Evolutionary conservation across 1,140 invertebrate genomes (phyloP).

Genomic region (Drosophila subpulchrella): DNA sequence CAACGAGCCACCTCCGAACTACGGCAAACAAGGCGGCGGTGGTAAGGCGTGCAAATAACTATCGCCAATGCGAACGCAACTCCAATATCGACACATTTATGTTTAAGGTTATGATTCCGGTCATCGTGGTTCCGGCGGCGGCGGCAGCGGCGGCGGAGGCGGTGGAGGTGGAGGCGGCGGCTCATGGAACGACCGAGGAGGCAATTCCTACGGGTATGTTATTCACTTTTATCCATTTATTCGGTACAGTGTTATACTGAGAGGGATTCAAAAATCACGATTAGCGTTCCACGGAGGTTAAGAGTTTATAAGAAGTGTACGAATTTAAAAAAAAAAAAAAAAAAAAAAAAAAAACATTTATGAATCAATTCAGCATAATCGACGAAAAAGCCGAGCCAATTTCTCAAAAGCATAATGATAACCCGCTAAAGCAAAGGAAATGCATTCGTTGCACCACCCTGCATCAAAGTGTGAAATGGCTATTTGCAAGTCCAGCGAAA

Average conservation of each 20-base stretch:
- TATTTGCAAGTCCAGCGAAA: not conserved
- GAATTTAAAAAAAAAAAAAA: constrained; percentile 6
- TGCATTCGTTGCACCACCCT: not conserved
- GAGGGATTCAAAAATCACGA: constrained; percentile 5
- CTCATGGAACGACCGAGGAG: constrained; percentile 75
- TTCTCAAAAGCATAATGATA: not conserved
- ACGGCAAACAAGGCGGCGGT: constrained; percentile 67
- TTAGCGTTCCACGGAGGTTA: constrained; percentile 26
- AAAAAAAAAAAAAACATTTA: constrained; percentile 10
- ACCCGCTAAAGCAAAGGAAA: not conserved
- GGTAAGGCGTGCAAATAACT: constrained; percentile 51
- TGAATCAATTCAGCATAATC: constrained; percentile 13
- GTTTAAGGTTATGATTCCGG: constrained; percentile 83
- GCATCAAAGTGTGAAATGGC: constrained; percentile 1
- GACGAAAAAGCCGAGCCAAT: constrained; percentile 15
- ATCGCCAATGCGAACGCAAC: not conserved
- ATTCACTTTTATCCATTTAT: constrained; percentile 80
- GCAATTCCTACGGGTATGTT: constrained; percentile 86
- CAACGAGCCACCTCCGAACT: constrained; percentile 81
- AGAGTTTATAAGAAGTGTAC: constrained; percentile 19
- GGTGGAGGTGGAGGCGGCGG: constrained; percentile 63
- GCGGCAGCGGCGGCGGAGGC: constrained; percentile 83
- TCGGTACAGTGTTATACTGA: not conserved
- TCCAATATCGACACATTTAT: constrained; percentile 27
- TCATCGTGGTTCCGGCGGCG: constrained; percentile 82